Conservation (phyloP, 2,888 invertebrate species). For the Teleogryllus oceanicus region DNA sequence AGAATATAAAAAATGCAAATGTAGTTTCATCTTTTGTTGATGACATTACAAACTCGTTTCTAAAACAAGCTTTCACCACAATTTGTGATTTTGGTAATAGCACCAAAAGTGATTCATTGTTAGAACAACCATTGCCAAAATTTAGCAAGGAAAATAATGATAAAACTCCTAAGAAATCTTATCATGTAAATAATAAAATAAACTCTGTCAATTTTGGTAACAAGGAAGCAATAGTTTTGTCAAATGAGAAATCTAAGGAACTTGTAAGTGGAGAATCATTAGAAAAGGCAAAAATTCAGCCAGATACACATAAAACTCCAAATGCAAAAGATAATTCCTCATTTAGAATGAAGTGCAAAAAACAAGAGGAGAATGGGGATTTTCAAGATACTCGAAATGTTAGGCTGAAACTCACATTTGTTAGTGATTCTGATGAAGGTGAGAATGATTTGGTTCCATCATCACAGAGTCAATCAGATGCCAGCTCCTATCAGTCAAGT, state of each 20-base stretch:
- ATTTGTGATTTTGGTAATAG: constrained; percentile 18
- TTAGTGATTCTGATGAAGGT: not conserved
- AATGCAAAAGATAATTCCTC: not conserved
- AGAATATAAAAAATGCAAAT: not conserved
- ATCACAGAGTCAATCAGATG: constrained; percentile 23
- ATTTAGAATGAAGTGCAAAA: not conserved
- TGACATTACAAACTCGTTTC: constrained; percentile 37
- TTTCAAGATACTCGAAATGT: not conserved
- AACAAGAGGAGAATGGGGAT: no score
- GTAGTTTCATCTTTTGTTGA: not conserved
- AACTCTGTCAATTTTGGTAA: not conserved
- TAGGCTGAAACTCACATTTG: not conserved
- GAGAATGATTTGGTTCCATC: constrained; percentile 24
- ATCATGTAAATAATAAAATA: no score
- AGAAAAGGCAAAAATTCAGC: no score
- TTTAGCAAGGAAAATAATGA: not conserved
- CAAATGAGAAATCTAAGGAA: not conserved
- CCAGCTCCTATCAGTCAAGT: not conserved
- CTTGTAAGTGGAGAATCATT: not conserved
- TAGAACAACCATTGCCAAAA: no score
- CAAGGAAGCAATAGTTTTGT: not conserved
- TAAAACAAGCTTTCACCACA: constrained; percentile 37
- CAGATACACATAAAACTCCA: not conserved
- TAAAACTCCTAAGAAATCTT: not conserved
- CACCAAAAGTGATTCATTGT: not conserved